Base-by-base conservation (phyloP, 2,797 vertebrate genomes). In the Tapera naevia region DNA sequence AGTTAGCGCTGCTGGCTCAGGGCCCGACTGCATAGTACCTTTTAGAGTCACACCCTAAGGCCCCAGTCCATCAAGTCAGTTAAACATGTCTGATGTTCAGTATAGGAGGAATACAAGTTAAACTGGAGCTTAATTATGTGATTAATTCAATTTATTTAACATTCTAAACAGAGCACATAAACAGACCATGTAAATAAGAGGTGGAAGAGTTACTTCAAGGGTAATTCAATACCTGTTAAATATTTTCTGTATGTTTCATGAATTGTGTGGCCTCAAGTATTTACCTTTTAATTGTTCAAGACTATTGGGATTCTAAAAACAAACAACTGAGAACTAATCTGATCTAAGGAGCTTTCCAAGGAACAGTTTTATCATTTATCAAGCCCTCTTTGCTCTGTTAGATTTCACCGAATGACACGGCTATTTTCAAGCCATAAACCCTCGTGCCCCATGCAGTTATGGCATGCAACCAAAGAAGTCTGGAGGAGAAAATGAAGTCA, bases 341-440 rank as follows among this genome's bases (percentile, higher is more conserved):
- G 96, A 97, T 94, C 92, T 88, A 96, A 93, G 83, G 85, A 89
- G 91, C 87, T 95, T 98, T 97, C 92, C 88, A 92, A 95, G 88
- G 83, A 95, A 91, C 94, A 65, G 92, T 96, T 95, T 78, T 94
- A 96, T 92, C 94, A 96, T 96, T 97, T 97, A 96, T 97, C 97
- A 95, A 96, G 88, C 67, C 78, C 88, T 84, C 87, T 97, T 97
- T 97, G 97, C 94, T 98, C 97, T 98, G 97, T 96, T 97, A 97
- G 97, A 57, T 95, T 97, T 98, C 97, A 98, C 93, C 65, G 80
- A 97, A 97, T 97, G 97, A 98, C 97, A 97, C 98, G 97, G 96
- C 97, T 97, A 92, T 97, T 98, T 97, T 92, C 96, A 93, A 97
- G 96, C 95, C 91, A 11, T 98, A 98, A 98, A 98, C 97, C 95